A percentile compares a stretch with the other conserved stretches of the same genome.
These are phyloP conservation scores for Tapirus terrestris DNA, from an alignment of 2,113 vertebrate genomes.

Conservation along the genomic window DNA sequence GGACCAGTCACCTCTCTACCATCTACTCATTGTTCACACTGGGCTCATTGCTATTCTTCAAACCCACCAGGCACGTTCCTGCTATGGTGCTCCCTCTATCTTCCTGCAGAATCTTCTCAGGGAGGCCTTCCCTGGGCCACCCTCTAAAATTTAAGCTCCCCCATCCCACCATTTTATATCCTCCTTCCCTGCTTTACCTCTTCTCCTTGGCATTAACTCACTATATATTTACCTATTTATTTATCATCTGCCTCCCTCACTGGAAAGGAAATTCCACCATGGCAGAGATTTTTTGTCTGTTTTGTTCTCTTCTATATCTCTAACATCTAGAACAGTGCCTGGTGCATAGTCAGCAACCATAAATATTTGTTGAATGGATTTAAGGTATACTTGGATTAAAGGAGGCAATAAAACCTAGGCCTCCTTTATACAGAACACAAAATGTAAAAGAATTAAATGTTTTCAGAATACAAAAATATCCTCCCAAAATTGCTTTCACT, in stretches of 20 bases:
- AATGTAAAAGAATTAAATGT: not conserved
- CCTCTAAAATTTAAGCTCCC: not conserved
- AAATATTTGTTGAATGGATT: not conserved
- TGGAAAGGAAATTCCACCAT: not conserved
- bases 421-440: not conserved
- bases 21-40: not conserved
- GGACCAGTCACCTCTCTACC: not conserved
- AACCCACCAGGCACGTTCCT: not conserved
- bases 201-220: not conserved
- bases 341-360: not conserved
- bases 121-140: not conserved
- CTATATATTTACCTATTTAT: not conserved
- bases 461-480: not conserved
- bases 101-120: not conserved
- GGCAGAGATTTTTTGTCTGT: not conserved
- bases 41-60: slow-evolving; percentile 11
- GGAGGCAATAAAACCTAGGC: not conserved
- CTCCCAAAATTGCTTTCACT: not conserved
- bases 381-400: slow-evolving; percentile 31
- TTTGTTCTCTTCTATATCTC: not conserved
- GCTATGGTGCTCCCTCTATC: not conserved
- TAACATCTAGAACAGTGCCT: not conserved
- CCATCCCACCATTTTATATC: not conserved
- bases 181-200: not conserved
- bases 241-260: not conserved